Percentiles rank a stretch among this genome's conserved stretches.
Conservation (phyloP, 1,140 invertebrate species). For the Leptestheria dahalacensis region DNA sequence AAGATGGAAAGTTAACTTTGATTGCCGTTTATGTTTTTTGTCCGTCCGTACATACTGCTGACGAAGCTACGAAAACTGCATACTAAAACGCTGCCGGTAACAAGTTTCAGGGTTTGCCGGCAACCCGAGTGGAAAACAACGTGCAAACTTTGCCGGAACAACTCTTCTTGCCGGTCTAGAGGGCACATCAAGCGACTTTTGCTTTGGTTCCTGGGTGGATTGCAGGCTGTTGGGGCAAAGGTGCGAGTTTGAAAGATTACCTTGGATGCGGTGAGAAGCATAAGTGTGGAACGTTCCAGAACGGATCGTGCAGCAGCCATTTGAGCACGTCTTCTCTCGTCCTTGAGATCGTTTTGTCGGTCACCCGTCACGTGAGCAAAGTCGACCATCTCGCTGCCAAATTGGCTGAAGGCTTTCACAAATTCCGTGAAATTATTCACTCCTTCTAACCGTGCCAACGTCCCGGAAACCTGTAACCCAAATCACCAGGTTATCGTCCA, state of each 20-base stretch:
- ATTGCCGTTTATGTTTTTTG: too few relatives aligned
- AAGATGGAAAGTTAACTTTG: too few relatives aligned
- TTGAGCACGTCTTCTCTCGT: conserved; percentile 84
- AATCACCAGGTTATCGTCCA: conserved; percentile 1
- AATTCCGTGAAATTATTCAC: conserved; percentile 97
- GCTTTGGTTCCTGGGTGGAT: too few relatives aligned
- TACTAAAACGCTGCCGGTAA: too few relatives aligned
- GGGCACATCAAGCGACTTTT: too few relatives aligned
- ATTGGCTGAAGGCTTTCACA: conserved; percentile 95
- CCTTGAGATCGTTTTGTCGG: conserved; percentile 76
- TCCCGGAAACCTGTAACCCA: conserved; percentile 48
- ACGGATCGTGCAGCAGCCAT: conserved; percentile 88
- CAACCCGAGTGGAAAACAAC: too few relatives aligned
- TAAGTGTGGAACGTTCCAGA: conserved; percentile 92
- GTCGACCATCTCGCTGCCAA: conserved; percentile 97
- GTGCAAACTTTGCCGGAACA: too few relatives aligned
- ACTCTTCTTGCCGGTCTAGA: too few relatives aligned
- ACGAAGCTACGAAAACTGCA: too few relatives aligned
- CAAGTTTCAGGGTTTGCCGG: too few relatives aligned
- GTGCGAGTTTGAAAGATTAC: conserved; percentile 30
- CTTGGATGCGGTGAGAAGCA: conserved; percentile 92
- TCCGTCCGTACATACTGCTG: too few relatives aligned
- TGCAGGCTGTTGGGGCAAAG: too few relatives aligned
- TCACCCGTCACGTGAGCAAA: conserved; percentile 79
- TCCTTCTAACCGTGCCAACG: conserved; percentile 72